A percentile compares a stretch with the other conserved stretches of the same genome.
Evolutionary conservation across 92 coral and sea anemone species (phyloP).

Genomic region (Blastomussa wellsi): DNA sequence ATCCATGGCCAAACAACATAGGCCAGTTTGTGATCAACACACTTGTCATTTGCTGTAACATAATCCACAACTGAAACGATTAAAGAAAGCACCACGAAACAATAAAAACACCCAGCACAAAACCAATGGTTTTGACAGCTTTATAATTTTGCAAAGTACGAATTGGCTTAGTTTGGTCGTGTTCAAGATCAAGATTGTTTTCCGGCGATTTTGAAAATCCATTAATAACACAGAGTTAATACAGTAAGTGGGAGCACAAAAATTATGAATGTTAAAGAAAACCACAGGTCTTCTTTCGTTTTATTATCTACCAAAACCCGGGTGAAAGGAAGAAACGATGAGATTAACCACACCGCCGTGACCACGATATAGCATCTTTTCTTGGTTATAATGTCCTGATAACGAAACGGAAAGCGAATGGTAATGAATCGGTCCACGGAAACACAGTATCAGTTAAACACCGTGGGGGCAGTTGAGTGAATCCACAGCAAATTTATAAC

Average conservation of each 20-base stretch:
- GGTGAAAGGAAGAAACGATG: slow-evolving; percentile 4
- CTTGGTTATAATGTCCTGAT: background rate
- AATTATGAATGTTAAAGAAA: background rate
- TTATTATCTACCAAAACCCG: background rate
- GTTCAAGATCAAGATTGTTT: background rate
- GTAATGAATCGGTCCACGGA: background rate
- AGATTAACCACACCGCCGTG: background rate
- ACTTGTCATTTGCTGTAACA: background rate
- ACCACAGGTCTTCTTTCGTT: background rate
- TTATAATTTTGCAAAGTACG: background rate
- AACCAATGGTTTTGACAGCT: slow-evolving; percentile 2
- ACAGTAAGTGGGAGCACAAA: slow-evolving; percentile 1
- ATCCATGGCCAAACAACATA: slow-evolving; percentile 11
- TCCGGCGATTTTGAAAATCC: slow-evolving; percentile 15
- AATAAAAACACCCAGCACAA: slow-evolving; percentile 1
- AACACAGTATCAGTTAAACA: slow-evolving; percentile 14
- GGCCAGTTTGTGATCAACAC: background rate
- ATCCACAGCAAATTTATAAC: slow-evolving; percentile 7
- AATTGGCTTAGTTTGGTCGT: no score
- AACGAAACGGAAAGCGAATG: slow-evolving; percentile 17
- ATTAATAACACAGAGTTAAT: slow-evolving; percentile 5
- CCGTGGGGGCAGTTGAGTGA: slow-evolving; percentile 14
- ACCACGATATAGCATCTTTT: slow-evolving; percentile 1
- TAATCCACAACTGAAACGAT: background rate
- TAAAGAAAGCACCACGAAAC: slow-evolving; percentile 1